A percentile compares a stretch with the other conserved stretches of the same genome.
Evolutionary conservation across 2,113 vertebrate genomes (phyloP).

Genomic region (Theristicus caerulescens): DNA sequence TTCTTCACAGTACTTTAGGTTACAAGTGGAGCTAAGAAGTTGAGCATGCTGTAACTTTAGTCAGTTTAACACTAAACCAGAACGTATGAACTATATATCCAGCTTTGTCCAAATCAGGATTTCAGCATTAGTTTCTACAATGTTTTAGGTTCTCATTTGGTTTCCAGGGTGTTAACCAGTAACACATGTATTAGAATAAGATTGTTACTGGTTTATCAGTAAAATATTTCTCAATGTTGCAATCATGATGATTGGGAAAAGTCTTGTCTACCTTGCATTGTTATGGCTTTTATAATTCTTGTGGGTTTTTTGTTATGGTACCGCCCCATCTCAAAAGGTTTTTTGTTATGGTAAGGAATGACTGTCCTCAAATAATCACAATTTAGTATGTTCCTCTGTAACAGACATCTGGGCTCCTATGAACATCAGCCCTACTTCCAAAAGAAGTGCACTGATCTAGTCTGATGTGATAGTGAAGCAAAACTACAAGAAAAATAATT

Average conservation of each 20-base stretch:
- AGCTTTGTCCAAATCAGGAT: not conserved
- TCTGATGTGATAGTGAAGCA: not conserved
- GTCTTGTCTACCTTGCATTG: not conserved
- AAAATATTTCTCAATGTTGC: not conserved
- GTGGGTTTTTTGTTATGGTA: not conserved
- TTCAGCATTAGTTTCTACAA: not conserved
- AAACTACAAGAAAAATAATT: not conserved
- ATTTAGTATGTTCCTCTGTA: not conserved
- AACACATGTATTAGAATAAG: not conserved
- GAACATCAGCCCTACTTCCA: not conserved
- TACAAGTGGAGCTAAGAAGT: not conserved
- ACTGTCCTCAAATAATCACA: not conserved
- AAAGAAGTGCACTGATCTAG: not conserved
- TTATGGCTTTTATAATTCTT: not conserved
- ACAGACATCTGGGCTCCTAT: not conserved
- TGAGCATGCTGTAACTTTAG: not conserved
- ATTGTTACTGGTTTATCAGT: accelerated
- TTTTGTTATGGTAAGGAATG: not conserved
- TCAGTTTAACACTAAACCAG: not conserved
- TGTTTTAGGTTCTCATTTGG: not conserved
- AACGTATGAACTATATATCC: not conserved
- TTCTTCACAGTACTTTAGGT: not conserved
- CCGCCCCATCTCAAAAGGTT: not conserved
- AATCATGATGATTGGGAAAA: not conserved
- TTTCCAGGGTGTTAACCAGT: not conserved